Evolutionary conservation across 2,888 invertebrate genomes (phyloP), one percentile per base, ranked within the genome.

Genomic region (Melanostoma scalare): DNA sequence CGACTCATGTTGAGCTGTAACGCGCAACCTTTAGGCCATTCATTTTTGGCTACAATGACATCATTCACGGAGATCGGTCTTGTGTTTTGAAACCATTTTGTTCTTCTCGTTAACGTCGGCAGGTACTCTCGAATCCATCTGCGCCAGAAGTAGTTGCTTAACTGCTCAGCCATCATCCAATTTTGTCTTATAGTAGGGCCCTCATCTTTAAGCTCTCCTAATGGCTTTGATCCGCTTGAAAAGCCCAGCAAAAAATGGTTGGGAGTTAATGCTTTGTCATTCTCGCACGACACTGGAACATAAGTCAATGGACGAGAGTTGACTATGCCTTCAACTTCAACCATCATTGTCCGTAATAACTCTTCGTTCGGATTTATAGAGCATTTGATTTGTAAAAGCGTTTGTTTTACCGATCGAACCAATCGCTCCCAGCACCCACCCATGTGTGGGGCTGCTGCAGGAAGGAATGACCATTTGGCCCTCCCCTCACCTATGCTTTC

Each of bases 161-260:
- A 82, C 52, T 79, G 75, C 56, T 85, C 78, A 44, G 74, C 67
- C 35, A 36, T 73, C 48, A 72, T 38, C 78, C 84, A 81, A 42
- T 63, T 77, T 60, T 80, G 65, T 48, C 65, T 77, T 8, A 82
- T 44, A 36, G 58, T 53, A 42, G 58, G 10, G 1, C 61, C 69
- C 1, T 79, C 69, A 48, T 82, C 79, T 4, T 48, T 67, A 20
- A 55, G 79, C 42, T 48, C 40, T 3, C 80, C 82, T 20, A 77
- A 42, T 9, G 20, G 20, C 20, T 20, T 20, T 20, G 20, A 20
- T 20, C 20, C 20, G 20, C 20, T 20, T 20, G 20, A 20, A 1
- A 1, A 20, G 20, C 20, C 75, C 55, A 85, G 40, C 35, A 88
- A 68, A 36, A 88, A 81, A 76, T 88, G 86, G 52, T 88, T 88